Percentiles rank a stretch among this genome's conserved stretches.
Evolutionary conservation across 1,140 invertebrate species (phyloP).

Genomic region (Pentalonia nigronervosa): DNA sequence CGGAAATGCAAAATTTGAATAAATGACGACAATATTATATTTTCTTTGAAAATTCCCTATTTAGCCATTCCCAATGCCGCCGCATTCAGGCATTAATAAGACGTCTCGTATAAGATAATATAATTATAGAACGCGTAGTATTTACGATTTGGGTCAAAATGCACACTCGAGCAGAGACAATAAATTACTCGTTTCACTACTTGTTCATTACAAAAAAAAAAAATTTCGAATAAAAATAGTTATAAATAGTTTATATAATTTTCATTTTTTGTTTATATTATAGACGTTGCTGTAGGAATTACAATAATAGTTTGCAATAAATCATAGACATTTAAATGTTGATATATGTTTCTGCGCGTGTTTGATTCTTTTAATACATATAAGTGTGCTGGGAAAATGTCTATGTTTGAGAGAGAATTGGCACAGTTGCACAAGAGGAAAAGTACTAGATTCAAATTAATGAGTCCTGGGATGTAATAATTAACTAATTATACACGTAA

Average conservation of each 20-base stretch:
- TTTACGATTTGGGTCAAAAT: neutral
- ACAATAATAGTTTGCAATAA: neutral
- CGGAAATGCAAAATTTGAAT: neutral
- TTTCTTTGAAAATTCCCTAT: neutral
- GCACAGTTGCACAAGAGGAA: neutral
- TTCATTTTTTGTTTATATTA: neutral
- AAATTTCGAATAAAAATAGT: neutral
- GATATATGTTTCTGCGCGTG: neutral
- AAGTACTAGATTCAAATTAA: neutral
- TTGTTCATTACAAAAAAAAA: neutral
- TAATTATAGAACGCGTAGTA: neutral
- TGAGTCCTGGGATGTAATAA: neutral
- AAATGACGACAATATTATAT: neutral
- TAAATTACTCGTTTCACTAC: neutral
- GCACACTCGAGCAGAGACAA: neutral
- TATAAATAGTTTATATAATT: neutral
- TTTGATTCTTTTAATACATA: neutral
- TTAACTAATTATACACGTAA: too few species aligned
- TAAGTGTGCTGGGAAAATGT: neutral
- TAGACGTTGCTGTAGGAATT: neutral
- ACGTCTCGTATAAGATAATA: neutral
- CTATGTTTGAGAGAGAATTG: neutral
- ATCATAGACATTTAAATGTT: neutral
- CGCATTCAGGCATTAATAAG: neutral
- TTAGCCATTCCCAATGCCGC: neutral